Evolutionary conservation across 2,888 invertebrate species (phyloP).

Genomic region (Augochlorella aurata): DNA sequence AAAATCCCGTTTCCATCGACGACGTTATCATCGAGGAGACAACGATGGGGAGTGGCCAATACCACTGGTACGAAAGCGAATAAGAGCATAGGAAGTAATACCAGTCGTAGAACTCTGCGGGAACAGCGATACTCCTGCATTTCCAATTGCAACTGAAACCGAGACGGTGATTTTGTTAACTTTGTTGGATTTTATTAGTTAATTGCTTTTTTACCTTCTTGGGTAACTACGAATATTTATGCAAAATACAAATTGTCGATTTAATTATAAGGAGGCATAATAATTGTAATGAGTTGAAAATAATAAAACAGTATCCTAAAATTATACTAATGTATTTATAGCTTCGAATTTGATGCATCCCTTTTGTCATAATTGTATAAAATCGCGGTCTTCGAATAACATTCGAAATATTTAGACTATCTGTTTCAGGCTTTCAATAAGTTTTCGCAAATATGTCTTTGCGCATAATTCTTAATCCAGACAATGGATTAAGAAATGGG

Average conservation of each 20-base stretch:
- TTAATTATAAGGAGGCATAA: too few species aligned
- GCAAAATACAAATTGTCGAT: too few species aligned
- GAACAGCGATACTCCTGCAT: constrained; percentile 1
- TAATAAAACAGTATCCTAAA: too few species aligned
- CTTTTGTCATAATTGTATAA: too few species aligned
- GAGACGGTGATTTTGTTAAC: not conserved
- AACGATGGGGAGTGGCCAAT: constrained; percentile 11
- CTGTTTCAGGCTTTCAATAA: too few species aligned
- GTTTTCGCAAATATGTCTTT: too few species aligned
- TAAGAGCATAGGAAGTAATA: not conserved
- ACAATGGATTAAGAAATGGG: not conserved
- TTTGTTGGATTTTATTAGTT: not conserved
- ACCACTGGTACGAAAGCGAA: not conserved
- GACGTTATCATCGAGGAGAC: constrained; percentile 26
- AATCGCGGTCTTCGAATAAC: too few species aligned
- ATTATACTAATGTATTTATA: too few species aligned
- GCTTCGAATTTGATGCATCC: too few species aligned
- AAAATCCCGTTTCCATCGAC: constrained; percentile 24
- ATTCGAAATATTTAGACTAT: too few species aligned
- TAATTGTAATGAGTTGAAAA: too few species aligned
- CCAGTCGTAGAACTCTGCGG: not conserved
- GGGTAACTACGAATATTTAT: not conserved
- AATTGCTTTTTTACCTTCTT: not conserved
- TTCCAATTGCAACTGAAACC: constrained; percentile 1
- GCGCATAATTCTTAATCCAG: too few species aligned